phyloP scores from a whole-genome alignment of 1,140 invertebrate genomes.

The Bombyx mori region DNA sequence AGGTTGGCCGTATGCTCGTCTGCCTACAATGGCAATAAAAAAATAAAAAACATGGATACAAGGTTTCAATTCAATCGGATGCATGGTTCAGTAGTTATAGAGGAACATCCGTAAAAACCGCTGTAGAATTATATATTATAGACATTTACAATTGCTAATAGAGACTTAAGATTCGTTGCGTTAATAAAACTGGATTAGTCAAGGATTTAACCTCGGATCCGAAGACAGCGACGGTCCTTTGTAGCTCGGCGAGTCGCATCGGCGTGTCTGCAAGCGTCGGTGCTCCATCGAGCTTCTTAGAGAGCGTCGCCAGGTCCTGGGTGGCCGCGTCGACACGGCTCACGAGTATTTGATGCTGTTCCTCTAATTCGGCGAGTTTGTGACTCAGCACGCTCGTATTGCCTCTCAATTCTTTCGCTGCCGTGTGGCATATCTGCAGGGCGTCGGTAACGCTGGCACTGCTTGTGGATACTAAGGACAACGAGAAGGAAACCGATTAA shows the following conservation, averaged over 20 bases:
- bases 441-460: slow-evolving; percentile 76
- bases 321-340: slow-evolving; percentile 51
- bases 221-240: slow-evolving; percentile 72
- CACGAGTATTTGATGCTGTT: slow-evolving; percentile 33
- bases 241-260: slow-evolving; percentile 65
- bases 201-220: slow-evolving; percentile 64
- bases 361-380: slow-evolving; percentile 57
- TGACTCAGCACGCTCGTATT: slow-evolving; percentile 74
- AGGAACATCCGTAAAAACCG: too few species aligned
- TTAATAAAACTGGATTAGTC: too few species aligned
- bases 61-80: too few species aligned
- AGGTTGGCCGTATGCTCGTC: too few species aligned
- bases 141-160: too few species aligned
- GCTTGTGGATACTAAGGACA: slow-evolving; percentile 74
- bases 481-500: background rate
- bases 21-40: too few species aligned
- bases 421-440: slow-evolving; percentile 76
- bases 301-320: slow-evolving; percentile 67
- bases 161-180: too few species aligned
- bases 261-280: slow-evolving; percentile 74
- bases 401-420: slow-evolving; percentile 74
- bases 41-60: too few species aligned
- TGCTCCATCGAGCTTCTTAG: slow-evolving; percentile 71
- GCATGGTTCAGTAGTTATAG: too few species aligned
- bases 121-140: too few species aligned